These are phyloP conservation scores for Pyrocephalus nanus DNA, from an alignment of 2,797 vertebrate genomes.

Conservation along the genomic window DNA sequence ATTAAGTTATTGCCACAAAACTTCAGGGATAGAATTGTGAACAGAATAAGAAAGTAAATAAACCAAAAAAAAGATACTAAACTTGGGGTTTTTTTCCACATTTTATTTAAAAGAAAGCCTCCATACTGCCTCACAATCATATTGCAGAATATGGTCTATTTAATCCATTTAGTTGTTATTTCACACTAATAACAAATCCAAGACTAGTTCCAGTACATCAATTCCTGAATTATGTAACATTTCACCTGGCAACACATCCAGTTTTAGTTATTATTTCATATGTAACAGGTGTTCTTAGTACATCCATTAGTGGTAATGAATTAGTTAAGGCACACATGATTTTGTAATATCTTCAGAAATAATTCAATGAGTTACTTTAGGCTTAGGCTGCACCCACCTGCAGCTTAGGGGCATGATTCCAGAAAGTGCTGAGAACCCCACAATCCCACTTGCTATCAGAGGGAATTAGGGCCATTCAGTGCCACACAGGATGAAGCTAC, in stretches of 20 bases:
- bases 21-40: constrained; percentile 31
- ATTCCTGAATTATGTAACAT: constrained; percentile 8
- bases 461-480: not conserved
- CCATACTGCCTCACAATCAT: constrained; percentile 45
- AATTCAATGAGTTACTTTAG: constrained; percentile 12
- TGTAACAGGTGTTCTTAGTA: constrained; percentile 18
- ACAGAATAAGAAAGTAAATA: constrained; percentile 38
- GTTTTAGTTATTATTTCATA: constrained; percentile 20
- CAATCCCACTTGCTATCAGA: not conserved
- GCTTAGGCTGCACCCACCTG: not conserved
- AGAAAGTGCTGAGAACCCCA: not conserved
- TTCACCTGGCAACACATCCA: constrained; percentile 22
- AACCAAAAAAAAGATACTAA: constrained; percentile 60
- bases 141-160: not conserved
- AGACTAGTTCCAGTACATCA: constrained; percentile 12
- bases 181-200: constrained; percentile 34
- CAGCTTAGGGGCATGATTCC: constrained; percentile 5
- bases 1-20: constrained; percentile 59
- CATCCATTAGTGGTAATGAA: not conserved
- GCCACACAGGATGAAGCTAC: not conserved
- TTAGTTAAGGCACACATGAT: not conserved
- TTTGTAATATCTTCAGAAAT: constrained; percentile 62
- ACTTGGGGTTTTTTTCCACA: constrained; percentile 42
- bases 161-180: constrained; percentile 7
- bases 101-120: constrained; percentile 65